Evolutionary conservation across 2,797 vertebrate species (phyloP).

Genomic region (Enteromius thamalakanensis): DNA sequence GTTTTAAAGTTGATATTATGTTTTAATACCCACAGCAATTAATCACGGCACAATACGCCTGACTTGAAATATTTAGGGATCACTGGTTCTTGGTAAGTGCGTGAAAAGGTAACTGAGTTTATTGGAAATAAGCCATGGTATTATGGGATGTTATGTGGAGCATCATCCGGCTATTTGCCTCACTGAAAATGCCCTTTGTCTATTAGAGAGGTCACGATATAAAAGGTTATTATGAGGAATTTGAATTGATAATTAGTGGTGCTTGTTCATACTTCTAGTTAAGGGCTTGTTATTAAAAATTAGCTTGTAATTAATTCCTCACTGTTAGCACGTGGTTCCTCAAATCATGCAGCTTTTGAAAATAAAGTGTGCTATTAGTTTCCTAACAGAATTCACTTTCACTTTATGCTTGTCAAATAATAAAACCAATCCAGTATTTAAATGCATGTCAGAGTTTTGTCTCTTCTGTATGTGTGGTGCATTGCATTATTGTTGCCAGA

Average conservation of each 20-base stretch:
- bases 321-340: background rate
- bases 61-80: slow-evolving; percentile 44
- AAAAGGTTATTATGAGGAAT: slow-evolving; percentile 14
- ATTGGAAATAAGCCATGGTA: slow-evolving; percentile 22
- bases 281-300: background rate
- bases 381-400: background rate
- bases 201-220: background rate
- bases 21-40: slow-evolving; percentile 50
- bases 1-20: slow-evolving; percentile 59
- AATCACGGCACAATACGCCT: slow-evolving; percentile 46
- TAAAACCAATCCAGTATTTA: too few species aligned
- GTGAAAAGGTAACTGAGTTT: slow-evolving; percentile 35
- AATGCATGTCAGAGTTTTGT: background rate
- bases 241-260: slow-evolving; percentile 5
- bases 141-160: slow-evolving; percentile 21
- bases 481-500: background rate
- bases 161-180: slow-evolving; percentile 5
- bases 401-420: background rate
- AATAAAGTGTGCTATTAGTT: background rate
- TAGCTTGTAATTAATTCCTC: background rate
- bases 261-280: background rate
- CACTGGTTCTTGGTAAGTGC: slow-evolving; percentile 39
- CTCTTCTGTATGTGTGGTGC: background rate
- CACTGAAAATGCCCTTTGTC: slow-evolving; percentile 3
- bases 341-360: background rate